Evolutionary conservation across 2,797 vertebrate species (phyloP), one percentile per base, ranked within the genome.

Genomic region (Hydrolagus colliei): DNA sequence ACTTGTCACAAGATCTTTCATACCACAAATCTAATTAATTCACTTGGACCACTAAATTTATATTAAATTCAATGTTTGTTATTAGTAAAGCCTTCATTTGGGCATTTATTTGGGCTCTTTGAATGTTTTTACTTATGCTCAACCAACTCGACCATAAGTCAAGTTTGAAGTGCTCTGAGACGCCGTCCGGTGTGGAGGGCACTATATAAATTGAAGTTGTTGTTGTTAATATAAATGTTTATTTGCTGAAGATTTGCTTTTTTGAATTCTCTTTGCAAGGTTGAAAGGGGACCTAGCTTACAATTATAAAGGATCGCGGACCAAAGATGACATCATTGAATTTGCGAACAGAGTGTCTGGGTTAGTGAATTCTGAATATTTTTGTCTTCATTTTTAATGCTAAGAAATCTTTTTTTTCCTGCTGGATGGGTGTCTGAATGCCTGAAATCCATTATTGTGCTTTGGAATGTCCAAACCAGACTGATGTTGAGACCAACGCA

Each of bases 321-420:
- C 94, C 85, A 97, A 95, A 92, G 96, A 97, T 75, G 96, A 93
- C 87, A 99, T 99, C 87, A 90, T 98, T 91, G 97, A 97, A 62
- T 99, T 98, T 90, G 94, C 95, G 88, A 91, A 96, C 88, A 94
- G 98, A 89, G 94, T 98, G 1, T 93, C 94, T 86, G 98, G 98
- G 97, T 98, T 92, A 97, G 96, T 92, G 86, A 62, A 52, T 59
- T 76, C 11, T 59, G 79, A 87, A 4, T 3, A 75, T 0, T 62
- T 16, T 12, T 8, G 10, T 86, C 61, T 18, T 63, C 68, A 86
- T 86, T 35, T 86, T 62, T 20, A 86, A 13, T 14, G 12, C n/a
- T 52, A 35, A 52, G 9, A 78, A 18, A 0, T 20, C 9, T 7
- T 13, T 78, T 78, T 52, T n/a, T 14, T 14, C 13, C n/a, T 13